Evolutionary conservation across 1,140 invertebrate species (phyloP), one percentile per base, ranked within the genome.

Genomic region (Caenorhabditis brenneri): DNA sequence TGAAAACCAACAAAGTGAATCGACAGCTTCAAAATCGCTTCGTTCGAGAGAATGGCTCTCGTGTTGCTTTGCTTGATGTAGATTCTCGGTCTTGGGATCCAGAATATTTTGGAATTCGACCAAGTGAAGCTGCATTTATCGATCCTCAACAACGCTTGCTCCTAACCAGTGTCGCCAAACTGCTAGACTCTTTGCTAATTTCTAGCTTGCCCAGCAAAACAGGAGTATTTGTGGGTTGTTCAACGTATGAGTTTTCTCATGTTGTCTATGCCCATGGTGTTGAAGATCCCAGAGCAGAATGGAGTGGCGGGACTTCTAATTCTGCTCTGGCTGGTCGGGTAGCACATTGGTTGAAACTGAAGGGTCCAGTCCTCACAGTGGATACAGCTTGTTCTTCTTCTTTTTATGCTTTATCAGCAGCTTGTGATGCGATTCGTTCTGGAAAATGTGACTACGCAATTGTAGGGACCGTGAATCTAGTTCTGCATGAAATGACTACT

Each of bases 311-410:
- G 4, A 90, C 88, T 9, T 89, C 88, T 58, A 49, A 42, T 51
- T 86, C 81, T 79, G 51, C 79, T 27, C 31, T 90, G 2, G 84
- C 89, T n/a, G 88, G 89, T 19, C 58, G 89, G 69, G 80, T 89
- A 5, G 79, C 89, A 0, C 84, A 89, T 53, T 87, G 80, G 53
- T 79, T 90, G 22, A 81, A 86, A 46, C 19, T 87, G 16, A 55
- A 80, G 31, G 94, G 96, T 9, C 97, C 97, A 1, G 96, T 95
- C 91, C 96, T 94, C 90, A 94, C 95, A 3, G 91, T 97, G 5
- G 96, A 98, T 91, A 97, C 96, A 9, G 97, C 96, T 0, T 99
- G 97, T 91, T 97, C 96, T 0, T 97, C 96, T 85, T 95, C 95
- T 80, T 91, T 97, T 88, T 94, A 95, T 88, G 96, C 95, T 3